Evolutionary conservation across 2,113 vertebrate species (phyloP), one percentile per base, ranked within the genome.

Genomic region (Xerus inauris): DNA sequence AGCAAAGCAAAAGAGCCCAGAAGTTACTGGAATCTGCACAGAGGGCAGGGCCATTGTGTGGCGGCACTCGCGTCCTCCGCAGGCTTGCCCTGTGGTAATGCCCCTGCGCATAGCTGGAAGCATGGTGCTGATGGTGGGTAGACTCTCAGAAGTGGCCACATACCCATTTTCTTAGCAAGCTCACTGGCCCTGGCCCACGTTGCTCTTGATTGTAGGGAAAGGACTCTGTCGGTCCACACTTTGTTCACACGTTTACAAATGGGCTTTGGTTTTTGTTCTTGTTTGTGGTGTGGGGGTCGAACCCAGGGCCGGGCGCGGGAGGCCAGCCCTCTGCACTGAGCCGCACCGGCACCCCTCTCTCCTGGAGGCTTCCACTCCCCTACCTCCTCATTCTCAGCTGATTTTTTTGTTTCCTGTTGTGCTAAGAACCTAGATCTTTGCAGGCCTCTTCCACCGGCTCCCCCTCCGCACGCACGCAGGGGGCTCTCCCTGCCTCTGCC

Each of bases 61-160:
- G 54, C 6, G 19, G 54, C 17, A 49, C 47, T n/a, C 14, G 20
- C 54, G n/a, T 8, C 54, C 1, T 57, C 54, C 6, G 1, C 54
- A 22, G 54, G 54, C 54, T 20, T 17, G 17, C 17, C 54, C 28
- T 20, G 4, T 38, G 32, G 26, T 64, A 26, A 49, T 20, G 20
- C 0, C 54, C 24, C 64, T 30, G 32, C 32, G 47, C 24, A 38
- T 2, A 47, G 42, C 26, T 94, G 22, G 40, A 65, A 9, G 54
- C 5, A 1, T 54, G 51, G 13, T 17, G 51, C 9, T 6, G 51
- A 19, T 4, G 17, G 17, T 5, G 1, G 14, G 14, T 14, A 0
- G 17, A 3, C 5, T 17, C 16, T 19, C 17, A 1, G 16, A 6
- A 1, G 54, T 57, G 57, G 57, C 20, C 57, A 59, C 22, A 26